Conservation (phyloP, 2,797 vertebrate species). For the Thripadectes ignobilis region DNA sequence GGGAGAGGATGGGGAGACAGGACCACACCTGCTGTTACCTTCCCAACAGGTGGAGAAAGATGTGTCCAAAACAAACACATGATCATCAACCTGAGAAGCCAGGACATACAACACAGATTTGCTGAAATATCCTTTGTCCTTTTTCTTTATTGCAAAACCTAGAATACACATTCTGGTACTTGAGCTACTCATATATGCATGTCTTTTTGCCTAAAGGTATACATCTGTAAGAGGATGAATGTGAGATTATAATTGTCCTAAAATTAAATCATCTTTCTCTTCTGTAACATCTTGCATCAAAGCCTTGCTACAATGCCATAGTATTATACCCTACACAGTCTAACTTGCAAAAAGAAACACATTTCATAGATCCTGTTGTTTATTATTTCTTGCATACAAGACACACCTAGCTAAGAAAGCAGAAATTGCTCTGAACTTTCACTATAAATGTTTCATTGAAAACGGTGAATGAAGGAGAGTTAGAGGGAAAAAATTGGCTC, state of each 20-base stretch:
- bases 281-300: fast-evolving
- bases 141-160: not conserved
- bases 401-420: not conserved
- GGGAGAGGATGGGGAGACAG: not conserved
- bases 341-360: not conserved
- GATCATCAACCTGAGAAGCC: not conserved
- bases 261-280: not conserved
- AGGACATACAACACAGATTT: not conserved
- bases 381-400: not conserved
- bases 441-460: not conserved
- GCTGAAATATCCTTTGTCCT: not conserved
- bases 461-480: not conserved
- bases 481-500: not conserved
- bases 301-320: not conserved
- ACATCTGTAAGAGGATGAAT: not conserved
- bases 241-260: not conserved
- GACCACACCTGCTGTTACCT: not conserved
- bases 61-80: not conserved
- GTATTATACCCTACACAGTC: too few species aligned
- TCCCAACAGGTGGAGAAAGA: not conserved
- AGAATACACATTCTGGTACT: not conserved
- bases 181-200: not conserved
- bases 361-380: not conserved
- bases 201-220: not conserved
- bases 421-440: not conserved